Percentiles rank a stretch among this genome's conserved stretches.
Evolutionary conservation across 1,140 invertebrate species (phyloP).

Genomic region (Lepeophtheirus salmonis): DNA sequence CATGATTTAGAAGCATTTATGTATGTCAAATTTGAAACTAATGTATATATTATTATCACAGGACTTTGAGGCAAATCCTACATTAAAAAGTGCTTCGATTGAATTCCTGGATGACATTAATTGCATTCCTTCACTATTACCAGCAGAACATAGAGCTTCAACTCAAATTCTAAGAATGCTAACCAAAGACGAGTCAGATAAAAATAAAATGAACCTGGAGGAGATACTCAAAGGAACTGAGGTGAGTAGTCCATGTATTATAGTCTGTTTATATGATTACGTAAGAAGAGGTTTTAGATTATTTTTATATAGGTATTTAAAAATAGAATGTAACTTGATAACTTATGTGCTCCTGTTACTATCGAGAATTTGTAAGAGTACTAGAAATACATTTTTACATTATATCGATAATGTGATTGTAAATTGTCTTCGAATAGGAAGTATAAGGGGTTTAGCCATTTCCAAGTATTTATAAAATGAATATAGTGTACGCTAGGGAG

Average conservation of each 20-base stretch:
- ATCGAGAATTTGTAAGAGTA: no score
- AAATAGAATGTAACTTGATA: background rate
- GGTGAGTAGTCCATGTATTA: no score
- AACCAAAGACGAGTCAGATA: conserved; percentile 44
- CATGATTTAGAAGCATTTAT: background rate
- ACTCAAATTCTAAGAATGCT: conserved; percentile 55
- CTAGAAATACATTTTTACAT: background rate
- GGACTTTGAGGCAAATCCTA: conserved; percentile 62
- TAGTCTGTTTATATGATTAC: no score
- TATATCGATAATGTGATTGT: background rate
- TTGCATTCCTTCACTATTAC: conserved; percentile 59
- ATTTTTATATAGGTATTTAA: background rate
- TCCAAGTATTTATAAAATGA: no score
- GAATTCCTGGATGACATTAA: conserved; percentile 76
- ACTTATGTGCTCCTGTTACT: no score
- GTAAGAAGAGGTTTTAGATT: no score
- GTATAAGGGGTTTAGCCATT: no score
- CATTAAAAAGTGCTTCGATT: conserved; percentile 53
- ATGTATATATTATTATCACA: conserved; percentile 29
- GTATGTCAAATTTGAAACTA: conserved; percentile 1
- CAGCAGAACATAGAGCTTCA: conserved; percentile 73
- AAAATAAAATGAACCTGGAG: conserved; percentile 44
- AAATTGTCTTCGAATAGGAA: no score
- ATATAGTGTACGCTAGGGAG: no score
- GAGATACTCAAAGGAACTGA: conserved; percentile 46